Base-by-base conservation (phyloP, 2,888 invertebrate genomes). In the Imbricaverruca yamaguchii region DNA sequence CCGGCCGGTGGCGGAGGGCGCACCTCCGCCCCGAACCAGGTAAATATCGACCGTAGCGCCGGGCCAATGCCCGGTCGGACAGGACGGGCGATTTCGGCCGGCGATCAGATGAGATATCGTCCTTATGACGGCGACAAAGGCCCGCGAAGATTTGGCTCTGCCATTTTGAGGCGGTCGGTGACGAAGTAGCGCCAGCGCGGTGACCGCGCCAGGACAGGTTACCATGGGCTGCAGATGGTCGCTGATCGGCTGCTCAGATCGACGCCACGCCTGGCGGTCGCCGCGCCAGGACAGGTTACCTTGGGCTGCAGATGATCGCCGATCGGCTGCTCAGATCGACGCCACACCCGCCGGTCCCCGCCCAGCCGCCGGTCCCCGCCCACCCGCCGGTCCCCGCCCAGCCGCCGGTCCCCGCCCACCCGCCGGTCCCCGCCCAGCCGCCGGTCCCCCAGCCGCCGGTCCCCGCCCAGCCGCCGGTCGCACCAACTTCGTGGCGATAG, bases 111-210 rank as follows among this genome's bases (percentile, higher is more conserved):
- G 74, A 74, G 74, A 55, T 74, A 74, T 74, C 74, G 55, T 13
- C 74, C 74, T 74, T 74, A 74, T 74, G 74, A 74, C 74, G 74
- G 53, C 74, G 15, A 55, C 74, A 74, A 74, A 74, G 74, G 74
- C 74, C 4, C 53, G 21, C 4, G 53, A 21, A 55, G 69, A 55
- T 74, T 74, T 74, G 74, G 74, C 74, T 74, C 74, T 74, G 74
- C 74, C 74, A 74, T 74, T 74, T 74, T 74, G 55, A 74, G 55
- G 55, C 74, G 21, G 9, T 21, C 53, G 18, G 74, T 21, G 74
- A 74, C 55, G 21, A 74, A 74, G 55, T 21, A 55, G 18, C 69
- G 69, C 15, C 39, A 15, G 69, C 39, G 1, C 25, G 15, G 69
- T 39, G 69, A 7, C 69, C 39, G 69, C 6, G 15, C 23, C 15